Evolutionary conservation across 2,888 invertebrate species (phyloP), one percentile per base, ranked within the genome.

Genomic region (Eulithis prunata): DNA sequence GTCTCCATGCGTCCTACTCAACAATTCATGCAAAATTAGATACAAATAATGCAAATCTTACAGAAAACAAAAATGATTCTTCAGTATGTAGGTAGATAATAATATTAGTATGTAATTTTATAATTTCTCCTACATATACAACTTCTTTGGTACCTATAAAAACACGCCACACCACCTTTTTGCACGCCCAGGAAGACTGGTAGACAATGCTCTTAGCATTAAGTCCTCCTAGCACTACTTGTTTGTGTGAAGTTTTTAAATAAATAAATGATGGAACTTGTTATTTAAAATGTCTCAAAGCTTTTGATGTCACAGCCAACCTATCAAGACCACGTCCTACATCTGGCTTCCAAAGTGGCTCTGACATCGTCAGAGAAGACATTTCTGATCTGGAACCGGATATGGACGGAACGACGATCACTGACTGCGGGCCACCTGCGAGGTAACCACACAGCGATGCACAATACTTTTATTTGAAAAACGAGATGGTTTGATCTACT

Each of bases 361-460:
- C 93, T 0, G 93, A 94, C 69, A 94, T 94, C 61, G 93, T 93
- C 1, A 81, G 94, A 56, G 95, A 95, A 77, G 95, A 95, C 66
- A 91, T 95, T 12, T 94, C 94, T 0, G 94, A 94, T 32, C 77
- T 95, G 11, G 94, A 95, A 69, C 92, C 93, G 0, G 92, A 92
- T 66, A 76, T 91, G 64, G 88, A 89, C 47, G 86, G 86, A 36
- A 87, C 82, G 59, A 81, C 87, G 10, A 81, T 84, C 75, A 83
- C 90, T 78, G 93, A 93, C 21, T 96, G 96, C 78, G 95, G 95
- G 21, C 95, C 95, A 3, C 96, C 96, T 2, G 95, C 95, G 54
- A 95, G 95, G 95, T 95, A 94, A 91, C 71, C 46, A 65, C 63
- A 45, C 55, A 28, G 53, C 49, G 13, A 69, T 38, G 55, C 52